Conservation (phyloP, 1,140 invertebrate genomes). For the Drosophila rufa region DNA sequence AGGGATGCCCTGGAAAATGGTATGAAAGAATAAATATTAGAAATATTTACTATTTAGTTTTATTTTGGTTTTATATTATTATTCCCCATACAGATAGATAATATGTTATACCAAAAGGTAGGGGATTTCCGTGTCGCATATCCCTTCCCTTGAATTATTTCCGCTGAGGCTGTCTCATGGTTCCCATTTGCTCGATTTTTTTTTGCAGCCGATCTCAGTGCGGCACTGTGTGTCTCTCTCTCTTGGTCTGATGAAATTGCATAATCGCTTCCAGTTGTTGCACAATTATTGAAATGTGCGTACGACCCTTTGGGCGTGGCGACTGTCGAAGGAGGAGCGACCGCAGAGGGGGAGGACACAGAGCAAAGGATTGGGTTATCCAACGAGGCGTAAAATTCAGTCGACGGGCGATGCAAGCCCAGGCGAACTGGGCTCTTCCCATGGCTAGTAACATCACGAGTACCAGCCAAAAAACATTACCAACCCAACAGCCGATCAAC, state of each 20-base stretch:
- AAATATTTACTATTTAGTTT: not conserved
- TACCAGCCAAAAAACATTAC: constrained; percentile 1
- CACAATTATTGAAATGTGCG: constrained; percentile 82
- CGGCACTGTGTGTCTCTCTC: constrained; percentile 55
- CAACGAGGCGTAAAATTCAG: constrained; percentile 80
- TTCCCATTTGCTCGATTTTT: constrained; percentile 36
- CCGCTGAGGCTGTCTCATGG: not conserved
- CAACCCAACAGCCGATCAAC: constrained; percentile 63
- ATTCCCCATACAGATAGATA: too few species aligned
- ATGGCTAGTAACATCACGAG: constrained; percentile 4
- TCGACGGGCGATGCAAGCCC: constrained; percentile 58
- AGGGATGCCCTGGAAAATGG: constrained; percentile 26
- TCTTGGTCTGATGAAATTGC: constrained; percentile 81
- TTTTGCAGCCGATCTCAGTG: constrained; percentile 66
- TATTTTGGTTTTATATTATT: too few species aligned
- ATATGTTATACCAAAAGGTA: not conserved
- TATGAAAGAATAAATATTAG: not conserved
- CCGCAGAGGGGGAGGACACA: constrained; percentile 29
- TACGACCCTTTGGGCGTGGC: constrained; percentile 25
- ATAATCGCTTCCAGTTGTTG: constrained; percentile 83
- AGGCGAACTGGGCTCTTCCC: constrained; percentile 48
- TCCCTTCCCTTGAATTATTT: not conserved
- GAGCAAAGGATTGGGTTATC: constrained; percentile 23
- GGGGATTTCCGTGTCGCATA: not conserved
- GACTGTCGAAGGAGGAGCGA: not conserved